Evolutionary conservation across 2,113 vertebrate genomes (phyloP).

Genomic region (Engystomops pustulosus): DNA sequence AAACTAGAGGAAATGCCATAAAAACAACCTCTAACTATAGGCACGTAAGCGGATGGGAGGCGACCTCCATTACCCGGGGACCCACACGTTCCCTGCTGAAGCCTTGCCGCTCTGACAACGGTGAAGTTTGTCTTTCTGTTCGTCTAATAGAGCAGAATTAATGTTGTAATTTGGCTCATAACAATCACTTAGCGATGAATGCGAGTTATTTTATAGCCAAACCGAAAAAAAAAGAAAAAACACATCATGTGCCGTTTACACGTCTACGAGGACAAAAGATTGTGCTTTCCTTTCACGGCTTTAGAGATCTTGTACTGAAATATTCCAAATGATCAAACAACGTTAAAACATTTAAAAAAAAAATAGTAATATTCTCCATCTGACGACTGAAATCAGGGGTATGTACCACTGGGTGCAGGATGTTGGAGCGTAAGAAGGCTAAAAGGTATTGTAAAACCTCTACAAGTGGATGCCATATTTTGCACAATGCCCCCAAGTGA

Average conservation of each 20-base stretch:
- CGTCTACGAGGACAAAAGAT: slow-evolving; percentile 7
- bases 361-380: slow-evolving; percentile 35
- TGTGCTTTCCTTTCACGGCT: slow-evolving; percentile 19
- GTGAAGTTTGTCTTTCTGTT: slow-evolving; percentile 22
- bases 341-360: not conserved
- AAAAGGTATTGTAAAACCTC: slow-evolving; percentile 10
- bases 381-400: not conserved
- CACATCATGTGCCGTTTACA: slow-evolving; percentile 10
- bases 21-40: slow-evolving; percentile 2
- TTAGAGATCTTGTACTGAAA: slow-evolving; percentile 31
- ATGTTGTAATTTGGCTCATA: slow-evolving; percentile 26
- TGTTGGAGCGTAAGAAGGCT: not conserved
- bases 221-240: not conserved
- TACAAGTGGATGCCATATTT: slow-evolving; percentile 10
- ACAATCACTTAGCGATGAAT: slow-evolving; percentile 21
- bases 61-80: not conserved
- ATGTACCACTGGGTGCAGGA: not conserved
- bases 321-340: slow-evolving; percentile 49
- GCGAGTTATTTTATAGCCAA: slow-evolving; percentile 11
- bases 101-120: not conserved
- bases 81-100: slow-evolving; percentile 18
- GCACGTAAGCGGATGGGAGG: no score
- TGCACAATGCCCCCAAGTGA: not conserved
- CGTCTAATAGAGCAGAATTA: slow-evolving; percentile 40
- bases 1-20: not conserved